Percentiles rank a stretch among this genome's conserved stretches.
Evolutionary conservation across 2,888 invertebrate species (phyloP).

Genomic region (Muscina levida): DNA sequence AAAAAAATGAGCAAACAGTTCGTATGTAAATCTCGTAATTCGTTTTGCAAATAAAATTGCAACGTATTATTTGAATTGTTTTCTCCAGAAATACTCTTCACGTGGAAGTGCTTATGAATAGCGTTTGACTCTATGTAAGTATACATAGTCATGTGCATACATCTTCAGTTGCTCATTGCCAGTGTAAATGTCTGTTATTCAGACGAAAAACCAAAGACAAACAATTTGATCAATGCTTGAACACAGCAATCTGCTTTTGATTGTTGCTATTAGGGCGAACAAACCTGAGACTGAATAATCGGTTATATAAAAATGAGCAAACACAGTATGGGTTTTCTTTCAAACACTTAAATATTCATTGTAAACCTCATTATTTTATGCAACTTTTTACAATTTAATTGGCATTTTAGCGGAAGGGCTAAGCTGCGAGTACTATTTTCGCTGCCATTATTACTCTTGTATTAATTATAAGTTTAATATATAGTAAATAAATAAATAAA

Average conservation of each 20-base stretch:
- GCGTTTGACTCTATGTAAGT: slow-evolving; percentile 19
- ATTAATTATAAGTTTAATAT: no score
- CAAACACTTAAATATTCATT: no score
- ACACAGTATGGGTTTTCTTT: no score
- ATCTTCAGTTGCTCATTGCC: not conserved
- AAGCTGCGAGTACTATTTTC: no score
- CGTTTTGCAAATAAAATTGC: slow-evolving; percentile 2
- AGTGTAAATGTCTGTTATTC: slow-evolving; percentile 51
- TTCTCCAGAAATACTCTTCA: not conserved
- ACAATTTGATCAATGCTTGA: slow-evolving; percentile 70
- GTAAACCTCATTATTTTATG: no score
- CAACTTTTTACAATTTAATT: no score
- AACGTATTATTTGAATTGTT: slow-evolving; percentile 16
- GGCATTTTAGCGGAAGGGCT: no score
- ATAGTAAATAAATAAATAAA: no score
- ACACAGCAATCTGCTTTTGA: slow-evolving; percentile 74
- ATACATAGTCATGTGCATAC: not conserved
- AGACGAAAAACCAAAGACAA: slow-evolving; percentile 70
- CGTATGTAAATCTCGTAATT: slow-evolving; percentile 26
- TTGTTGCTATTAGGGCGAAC: no score
- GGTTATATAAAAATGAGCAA: no score
- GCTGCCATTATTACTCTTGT: no score
- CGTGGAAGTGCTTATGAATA: not conserved
- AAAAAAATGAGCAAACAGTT: not conserved
- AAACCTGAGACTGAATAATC: no score